A percentile compares a stretch with the other conserved stretches of the same genome.
These are phyloP conservation scores for Caenorhabditis imperialis DNA, from an alignment of 2,888 invertebrate species.

Conservation along the genomic window DNA sequence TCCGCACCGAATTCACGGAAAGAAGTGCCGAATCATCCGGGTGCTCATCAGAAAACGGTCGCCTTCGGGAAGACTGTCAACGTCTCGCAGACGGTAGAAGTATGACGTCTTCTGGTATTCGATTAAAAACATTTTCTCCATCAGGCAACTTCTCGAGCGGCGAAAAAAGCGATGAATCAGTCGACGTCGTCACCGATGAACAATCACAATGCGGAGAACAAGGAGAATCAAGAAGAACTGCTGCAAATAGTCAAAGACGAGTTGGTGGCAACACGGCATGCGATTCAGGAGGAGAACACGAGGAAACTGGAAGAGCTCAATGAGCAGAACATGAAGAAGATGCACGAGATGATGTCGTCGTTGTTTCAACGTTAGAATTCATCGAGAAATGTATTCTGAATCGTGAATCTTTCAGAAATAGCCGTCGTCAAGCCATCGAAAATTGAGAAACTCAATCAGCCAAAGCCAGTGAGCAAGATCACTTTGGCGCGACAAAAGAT, in stretches of 20 bases:
- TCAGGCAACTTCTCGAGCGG: conserved; percentile 44
- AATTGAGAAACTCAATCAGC: conserved; percentile 27
- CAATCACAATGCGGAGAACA: neutral
- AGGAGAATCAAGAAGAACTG: conserved; percentile 23
- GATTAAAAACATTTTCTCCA: too few relatives aligned
- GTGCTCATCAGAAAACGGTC: conserved; percentile 39
- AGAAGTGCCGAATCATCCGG: conserved; percentile 34
- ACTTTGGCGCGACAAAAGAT: conserved; percentile 28
- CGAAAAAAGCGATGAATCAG: conserved; percentile 27
- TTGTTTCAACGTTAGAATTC: conserved; percentile 32
- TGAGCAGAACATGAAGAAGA: conserved; percentile 21
- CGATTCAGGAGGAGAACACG: conserved; percentile 30
- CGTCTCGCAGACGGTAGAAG: conserved; percentile 55
- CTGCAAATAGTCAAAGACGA: conserved; percentile 27
- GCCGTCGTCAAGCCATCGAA: conserved; percentile 6
- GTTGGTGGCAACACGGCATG: conserved; percentile 11
- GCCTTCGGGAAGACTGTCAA: conserved; percentile 51
- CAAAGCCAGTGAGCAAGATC: conserved; percentile 18
- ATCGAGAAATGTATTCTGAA: too few relatives aligned
- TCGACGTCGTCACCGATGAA: neutral
- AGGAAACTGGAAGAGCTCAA: conserved; percentile 29
- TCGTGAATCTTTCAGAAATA: conserved; percentile 9
- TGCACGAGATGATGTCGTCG: conserved; percentile 43
- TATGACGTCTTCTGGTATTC: too few relatives aligned
- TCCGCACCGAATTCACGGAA: conserved; percentile 19